Evolutionary conservation across 2,113 vertebrate species (phyloP).

Genomic region (Cottus gobio): DNA sequence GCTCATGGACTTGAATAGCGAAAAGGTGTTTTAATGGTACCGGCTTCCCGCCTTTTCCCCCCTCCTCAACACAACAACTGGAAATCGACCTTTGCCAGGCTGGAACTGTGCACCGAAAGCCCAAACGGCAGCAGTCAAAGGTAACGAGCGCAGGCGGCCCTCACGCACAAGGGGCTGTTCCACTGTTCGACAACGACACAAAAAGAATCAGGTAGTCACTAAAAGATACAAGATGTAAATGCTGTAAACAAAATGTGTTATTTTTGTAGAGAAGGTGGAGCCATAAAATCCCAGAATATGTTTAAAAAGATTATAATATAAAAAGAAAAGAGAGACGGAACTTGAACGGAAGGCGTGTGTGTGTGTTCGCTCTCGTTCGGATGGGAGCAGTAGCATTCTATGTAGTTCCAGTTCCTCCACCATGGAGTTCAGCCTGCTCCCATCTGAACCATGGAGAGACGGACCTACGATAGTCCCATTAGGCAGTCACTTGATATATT

Average conservation of each 20-base stretch:
- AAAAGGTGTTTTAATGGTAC: not conserved
- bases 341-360: too few species aligned
- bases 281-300: constrained; percentile 9
- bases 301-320: constrained; percentile 28
- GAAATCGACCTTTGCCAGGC: constrained; percentile 22
- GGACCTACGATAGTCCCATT: not conserved
- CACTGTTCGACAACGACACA: not conserved
- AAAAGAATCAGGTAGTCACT: constrained; percentile 38
- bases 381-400: too few species aligned
- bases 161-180: constrained; percentile 11
- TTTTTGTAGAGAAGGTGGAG: constrained; percentile 50
- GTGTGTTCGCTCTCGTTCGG: too few species aligned
- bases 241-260: constrained; percentile 20
- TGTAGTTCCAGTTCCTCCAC: too few species aligned
- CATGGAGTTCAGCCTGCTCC: too few species aligned
- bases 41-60: not conserved
- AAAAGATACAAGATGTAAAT: constrained; percentile 9
- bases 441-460: too few species aligned
- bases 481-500: not conserved
- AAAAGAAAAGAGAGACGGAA: constrained; percentile 11
- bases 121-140: not conserved
- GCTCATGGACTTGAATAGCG: not conserved
- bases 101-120: constrained; percentile 28
- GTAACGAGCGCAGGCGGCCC: not conserved
- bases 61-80: not conserved